These are phyloP conservation scores for Lumbricus terrestris DNA, from an alignment of 2,888 invertebrate species.

Conservation along the genomic window DNA sequence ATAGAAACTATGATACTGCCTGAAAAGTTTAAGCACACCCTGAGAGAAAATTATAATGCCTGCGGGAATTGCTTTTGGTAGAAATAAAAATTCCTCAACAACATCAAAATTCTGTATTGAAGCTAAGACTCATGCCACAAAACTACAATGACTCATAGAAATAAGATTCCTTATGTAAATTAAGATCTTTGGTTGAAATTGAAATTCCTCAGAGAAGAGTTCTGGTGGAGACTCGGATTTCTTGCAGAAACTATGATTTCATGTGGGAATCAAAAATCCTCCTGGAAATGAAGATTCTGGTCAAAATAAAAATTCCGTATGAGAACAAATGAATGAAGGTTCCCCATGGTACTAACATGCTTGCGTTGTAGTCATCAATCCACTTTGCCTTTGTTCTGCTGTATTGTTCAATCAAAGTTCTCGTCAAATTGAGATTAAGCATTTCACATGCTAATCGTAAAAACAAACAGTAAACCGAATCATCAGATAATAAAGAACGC, in stretches of 20 bases:
- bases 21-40: neutral
- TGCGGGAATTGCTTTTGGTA: neutral
- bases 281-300: too few species aligned
- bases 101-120: neutral
- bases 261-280: too few species aligned
- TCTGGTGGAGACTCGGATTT: too few species aligned
- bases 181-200: neutral
- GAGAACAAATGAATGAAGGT: neutral
- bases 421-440: slow-evolving; percentile 84
- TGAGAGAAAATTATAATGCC: neutral
- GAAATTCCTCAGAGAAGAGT: too few species aligned
- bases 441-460: slow-evolving; percentile 68
- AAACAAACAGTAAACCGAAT: slow-evolving; percentile 33
- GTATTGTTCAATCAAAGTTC: slow-evolving; percentile 79
- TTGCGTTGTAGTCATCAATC: slow-evolving; percentile 64
- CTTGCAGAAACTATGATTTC: too few species aligned
- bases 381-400: slow-evolving; percentile 74
- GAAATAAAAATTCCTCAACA: neutral
- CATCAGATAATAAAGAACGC: neutral
- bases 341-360: neutral
- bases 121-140: neutral
- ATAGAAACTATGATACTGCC: neutral
- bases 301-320: too few species aligned
- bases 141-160: neutral
- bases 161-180: neutral